A percentile compares a stretch with the other conserved stretches of the same genome.
phyloP scores from a whole-genome alignment of 2,113 vertebrate genomes.

The Petrocephalus microphthalmus region DNA sequence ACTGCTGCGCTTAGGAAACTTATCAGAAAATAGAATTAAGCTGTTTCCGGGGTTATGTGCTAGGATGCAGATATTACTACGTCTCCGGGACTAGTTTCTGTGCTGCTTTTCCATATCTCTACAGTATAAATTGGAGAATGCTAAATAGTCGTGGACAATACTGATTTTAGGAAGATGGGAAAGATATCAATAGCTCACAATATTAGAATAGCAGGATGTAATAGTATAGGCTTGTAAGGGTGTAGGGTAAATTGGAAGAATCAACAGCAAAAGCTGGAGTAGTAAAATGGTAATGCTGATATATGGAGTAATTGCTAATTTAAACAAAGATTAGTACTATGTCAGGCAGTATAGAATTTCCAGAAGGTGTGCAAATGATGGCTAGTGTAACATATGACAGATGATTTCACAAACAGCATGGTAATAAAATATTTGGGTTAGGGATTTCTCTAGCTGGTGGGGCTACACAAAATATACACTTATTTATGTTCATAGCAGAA shows the following conservation, averaged over 20 bases:
- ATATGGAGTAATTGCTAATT: neutral
- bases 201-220: neutral
- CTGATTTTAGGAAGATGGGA: neutral
- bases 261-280: neutral
- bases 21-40: conserved; percentile 1
- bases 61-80: neutral
- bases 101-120: neutral
- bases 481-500: neutral
- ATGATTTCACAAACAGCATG: no score
- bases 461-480: neutral
- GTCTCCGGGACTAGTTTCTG: neutral
- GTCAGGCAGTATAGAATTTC: no score
- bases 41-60: neutral
- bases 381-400: no score
- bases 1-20: neutral
- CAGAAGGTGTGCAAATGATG: no score
- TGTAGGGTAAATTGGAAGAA: neutral
- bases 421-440: neutral
- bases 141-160: neutral
- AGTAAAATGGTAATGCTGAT: neutral
- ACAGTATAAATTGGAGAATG: neutral
- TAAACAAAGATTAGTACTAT: neutral
- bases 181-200: neutral
- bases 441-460: neutral
- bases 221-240: neutral